Percentiles rank a stretch among this genome's conserved stretches.
These are phyloP conservation scores for Melinopterus prodromus DNA, from an alignment of 2,888 invertebrate species.

Conservation along the genomic window DNA sequence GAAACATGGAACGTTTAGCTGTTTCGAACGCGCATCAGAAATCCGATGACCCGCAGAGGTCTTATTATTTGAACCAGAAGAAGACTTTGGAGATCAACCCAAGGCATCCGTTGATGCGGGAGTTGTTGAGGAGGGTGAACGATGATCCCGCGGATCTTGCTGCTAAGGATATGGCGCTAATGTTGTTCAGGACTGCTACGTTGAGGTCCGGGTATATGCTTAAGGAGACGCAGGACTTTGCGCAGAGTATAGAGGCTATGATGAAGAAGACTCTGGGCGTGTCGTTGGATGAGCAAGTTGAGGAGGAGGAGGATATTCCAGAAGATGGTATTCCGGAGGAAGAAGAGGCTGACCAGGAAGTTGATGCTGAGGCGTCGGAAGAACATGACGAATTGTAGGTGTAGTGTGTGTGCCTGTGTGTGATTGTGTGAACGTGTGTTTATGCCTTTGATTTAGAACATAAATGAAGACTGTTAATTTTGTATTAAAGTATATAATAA, in stretches of 20 bases:
- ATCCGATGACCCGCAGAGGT: constrained; percentile 88
- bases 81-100: constrained; percentile 98
- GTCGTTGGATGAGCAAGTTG: constrained; percentile 73
- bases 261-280: constrained; percentile 83
- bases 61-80: constrained; percentile 91
- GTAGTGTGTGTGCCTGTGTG: constrained; percentile 24
- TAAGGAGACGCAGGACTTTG: constrained; percentile 86
- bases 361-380: constrained; percentile 53
- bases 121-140: constrained; percentile 84
- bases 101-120: constrained; percentile 93
- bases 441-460: constrained; percentile 30
- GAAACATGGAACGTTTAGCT: constrained; percentile 98
- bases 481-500: constrained; percentile 30
- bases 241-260: constrained; percentile 89
- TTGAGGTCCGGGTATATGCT: constrained; percentile 94
- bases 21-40: constrained; percentile 97
- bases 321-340: constrained; percentile 60
- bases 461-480: constrained; percentile 37
- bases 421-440: constrained; percentile 30
- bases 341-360: constrained; percentile 59
- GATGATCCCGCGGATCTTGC: constrained; percentile 79
- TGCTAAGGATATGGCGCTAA: constrained; percentile 84
- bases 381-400: constrained; percentile 70
- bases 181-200: constrained; percentile 93
- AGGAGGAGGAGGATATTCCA: constrained; percentile 60